Percentiles rank a stretch among this genome's conserved stretches.
Evolutionary conservation across 2,113 vertebrate species (phyloP).

Genomic region (Falco punctatus): DNA sequence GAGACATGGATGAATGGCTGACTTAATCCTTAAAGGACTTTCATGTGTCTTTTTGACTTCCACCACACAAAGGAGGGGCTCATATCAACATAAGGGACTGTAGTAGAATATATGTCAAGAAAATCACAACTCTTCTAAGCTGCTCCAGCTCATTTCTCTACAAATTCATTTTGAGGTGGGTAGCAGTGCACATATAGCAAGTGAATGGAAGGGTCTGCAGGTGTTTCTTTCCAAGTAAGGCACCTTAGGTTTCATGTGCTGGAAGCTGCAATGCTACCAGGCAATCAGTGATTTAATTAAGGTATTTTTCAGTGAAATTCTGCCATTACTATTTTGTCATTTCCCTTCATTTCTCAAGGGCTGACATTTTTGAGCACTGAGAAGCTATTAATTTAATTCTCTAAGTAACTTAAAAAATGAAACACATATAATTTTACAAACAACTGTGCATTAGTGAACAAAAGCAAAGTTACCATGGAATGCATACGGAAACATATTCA

Average conservation of each 20-base stretch:
- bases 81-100: neutral
- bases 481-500: conserved; percentile 53
- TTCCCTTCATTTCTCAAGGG: conserved; percentile 57
- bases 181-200: neutral
- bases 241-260: conserved; percentile 3
- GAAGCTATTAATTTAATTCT: conserved; percentile 37
- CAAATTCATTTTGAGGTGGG: neutral
- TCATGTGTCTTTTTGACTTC: neutral
- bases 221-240: neutral
- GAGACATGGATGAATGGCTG: neutral
- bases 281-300: conserved; percentile 26
- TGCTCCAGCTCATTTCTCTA: neutral
- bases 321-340: conserved; percentile 35
- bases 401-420: conserved; percentile 59
- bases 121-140: neutral
- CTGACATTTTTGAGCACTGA: conserved; percentile 56
- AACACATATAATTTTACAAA: conserved; percentile 51
- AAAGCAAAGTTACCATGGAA: conserved; percentile 61
- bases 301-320: conserved; percentile 14
- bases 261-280: conserved; percentile 6
- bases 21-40: neutral
- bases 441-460: conserved; percentile 60
- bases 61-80: neutral
- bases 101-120: neutral
- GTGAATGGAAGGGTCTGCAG: neutral